Conservation (phyloP, 2,797 vertebrate genomes). For the Acanthopagrus latus region DNA sequence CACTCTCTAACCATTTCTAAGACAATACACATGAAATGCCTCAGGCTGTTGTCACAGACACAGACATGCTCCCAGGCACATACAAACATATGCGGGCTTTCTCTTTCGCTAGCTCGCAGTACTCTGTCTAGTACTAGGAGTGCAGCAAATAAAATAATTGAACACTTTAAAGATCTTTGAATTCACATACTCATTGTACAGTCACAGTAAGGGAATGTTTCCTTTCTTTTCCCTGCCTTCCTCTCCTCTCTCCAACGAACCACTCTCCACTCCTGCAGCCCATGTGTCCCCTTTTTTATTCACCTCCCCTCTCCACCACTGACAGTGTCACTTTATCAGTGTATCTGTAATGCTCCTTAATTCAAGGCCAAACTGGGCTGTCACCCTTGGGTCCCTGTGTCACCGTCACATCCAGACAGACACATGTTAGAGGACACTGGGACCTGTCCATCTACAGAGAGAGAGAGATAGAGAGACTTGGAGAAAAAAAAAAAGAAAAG, state of each 20-base stretch:
- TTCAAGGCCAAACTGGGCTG: constrained; percentile 82
- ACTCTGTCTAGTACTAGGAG: background rate
- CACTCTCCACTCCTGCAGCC: constrained; percentile 1
- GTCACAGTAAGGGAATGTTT: constrained; percentile 14
- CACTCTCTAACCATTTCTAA: constrained; percentile 54
- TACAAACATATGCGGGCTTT: constrained; percentile 49
- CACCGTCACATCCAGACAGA: constrained; percentile 83
- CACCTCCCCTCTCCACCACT: constrained; percentile 44
- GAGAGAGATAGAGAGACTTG: constrained; percentile 47
- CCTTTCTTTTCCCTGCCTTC: background rate
- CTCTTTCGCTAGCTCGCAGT: constrained; percentile 32
- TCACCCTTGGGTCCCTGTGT: constrained; percentile 79
- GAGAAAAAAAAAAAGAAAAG: too few species aligned
- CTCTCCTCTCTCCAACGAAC: background rate
- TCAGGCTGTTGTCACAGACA: constrained; percentile 81
- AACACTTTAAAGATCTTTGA: background rate
- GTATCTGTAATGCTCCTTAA: constrained; percentile 83
- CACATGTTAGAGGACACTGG: constrained; percentile 83
- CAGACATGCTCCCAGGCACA: constrained; percentile 73
- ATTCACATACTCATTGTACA: background rate
- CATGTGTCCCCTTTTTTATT: constrained; percentile 30
- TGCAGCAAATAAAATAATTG: background rate
- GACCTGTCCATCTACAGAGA: constrained; percentile 83
- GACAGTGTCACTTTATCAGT: constrained; percentile 84
- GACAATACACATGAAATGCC: constrained; percentile 78